phyloP scores from a whole-genome alignment of 2,113 vertebrate species.

The Calonectris borealis region DNA sequence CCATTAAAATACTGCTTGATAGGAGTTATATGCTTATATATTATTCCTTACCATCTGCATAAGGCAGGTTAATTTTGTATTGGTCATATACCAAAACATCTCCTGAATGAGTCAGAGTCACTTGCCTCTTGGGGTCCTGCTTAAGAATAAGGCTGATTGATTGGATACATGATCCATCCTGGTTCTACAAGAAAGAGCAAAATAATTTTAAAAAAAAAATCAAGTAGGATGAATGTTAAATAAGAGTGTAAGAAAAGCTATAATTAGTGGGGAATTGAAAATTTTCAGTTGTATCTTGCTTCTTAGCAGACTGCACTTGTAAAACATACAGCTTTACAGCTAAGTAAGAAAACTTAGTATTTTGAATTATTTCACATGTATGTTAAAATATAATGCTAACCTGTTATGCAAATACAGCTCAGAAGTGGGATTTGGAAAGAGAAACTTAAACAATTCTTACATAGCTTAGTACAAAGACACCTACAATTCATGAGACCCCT shows the following conservation, averaged over 20 bases:
- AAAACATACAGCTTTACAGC: not conserved
- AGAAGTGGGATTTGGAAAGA: not conserved
- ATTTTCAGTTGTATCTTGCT: not conserved
- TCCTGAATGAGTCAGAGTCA: constrained; percentile 89
- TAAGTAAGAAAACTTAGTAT: not conserved
- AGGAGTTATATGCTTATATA: not conserved
- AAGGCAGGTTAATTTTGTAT: constrained; percentile 91
- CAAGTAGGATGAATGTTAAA: not conserved
- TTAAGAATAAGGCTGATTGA: constrained; percentile 88
- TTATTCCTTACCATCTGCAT: constrained; percentile 86
- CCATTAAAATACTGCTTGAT: not conserved
- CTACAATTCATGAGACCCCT: not conserved
- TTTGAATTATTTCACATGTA: not conserved
- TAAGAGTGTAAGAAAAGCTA: not conserved
- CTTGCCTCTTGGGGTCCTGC: constrained; percentile 90
- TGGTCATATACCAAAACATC: constrained; percentile 90
- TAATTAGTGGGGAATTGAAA: not conserved
- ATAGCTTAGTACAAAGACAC: not conserved
- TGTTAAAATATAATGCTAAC: not conserved
- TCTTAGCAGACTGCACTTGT: not conserved
- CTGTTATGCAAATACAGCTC: not conserved
- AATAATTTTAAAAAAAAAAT: not conserved
- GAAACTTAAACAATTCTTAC: not conserved
- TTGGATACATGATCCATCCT: constrained; percentile 92
- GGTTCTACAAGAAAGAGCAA: constrained; percentile 79